Percentiles rank a stretch among this genome's conserved stretches.
phyloP scores from a whole-genome alignment of 2,888 invertebrate species.

The Eubasilissa splendida region DNA sequence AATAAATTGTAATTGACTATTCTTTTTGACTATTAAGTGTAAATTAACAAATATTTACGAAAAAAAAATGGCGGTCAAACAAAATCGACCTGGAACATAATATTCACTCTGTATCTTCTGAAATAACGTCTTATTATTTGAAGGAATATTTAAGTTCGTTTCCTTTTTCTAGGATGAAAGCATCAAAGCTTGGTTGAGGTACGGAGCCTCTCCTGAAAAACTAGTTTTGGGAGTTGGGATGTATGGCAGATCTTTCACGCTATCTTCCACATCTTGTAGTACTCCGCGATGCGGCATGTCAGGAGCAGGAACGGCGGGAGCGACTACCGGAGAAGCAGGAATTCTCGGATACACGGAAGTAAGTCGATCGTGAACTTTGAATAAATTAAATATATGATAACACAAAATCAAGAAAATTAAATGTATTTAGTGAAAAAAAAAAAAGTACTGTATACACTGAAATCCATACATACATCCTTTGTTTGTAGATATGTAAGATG shows the following conservation, averaged over 20 bases:
- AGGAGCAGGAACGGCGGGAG: conserved; percentile 76
- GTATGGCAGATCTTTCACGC: conserved; percentile 80
- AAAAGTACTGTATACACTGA: no score
- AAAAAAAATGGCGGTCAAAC: no score
- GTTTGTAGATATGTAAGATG: conserved; percentile 50
- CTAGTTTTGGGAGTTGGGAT: conserved; percentile 80
- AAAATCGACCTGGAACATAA: no score
- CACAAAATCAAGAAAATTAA: no score
- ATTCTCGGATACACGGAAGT: conserved; percentile 84
- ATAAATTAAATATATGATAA: no score
- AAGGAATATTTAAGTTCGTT: neutral
- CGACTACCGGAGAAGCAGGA: conserved; percentile 77
- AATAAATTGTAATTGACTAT: no score
- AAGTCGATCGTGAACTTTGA: conserved; percentile 26
- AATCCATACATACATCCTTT: no score
- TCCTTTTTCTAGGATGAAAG: conserved; percentile 45
- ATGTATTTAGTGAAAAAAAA: no score
- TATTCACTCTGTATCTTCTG: no score
- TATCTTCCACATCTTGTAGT: conserved; percentile 67
- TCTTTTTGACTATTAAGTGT: no score
- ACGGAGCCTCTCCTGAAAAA: conserved; percentile 75
- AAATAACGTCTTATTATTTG: neutral
- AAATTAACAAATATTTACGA: no score
- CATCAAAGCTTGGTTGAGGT: conserved; percentile 50
- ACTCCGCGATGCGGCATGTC: conserved; percentile 63